Evolutionary conservation across 2,113 vertebrate genomes (phyloP), one percentile per base, ranked within the genome.

Genomic region (Osmerus eperlanus): DNA sequence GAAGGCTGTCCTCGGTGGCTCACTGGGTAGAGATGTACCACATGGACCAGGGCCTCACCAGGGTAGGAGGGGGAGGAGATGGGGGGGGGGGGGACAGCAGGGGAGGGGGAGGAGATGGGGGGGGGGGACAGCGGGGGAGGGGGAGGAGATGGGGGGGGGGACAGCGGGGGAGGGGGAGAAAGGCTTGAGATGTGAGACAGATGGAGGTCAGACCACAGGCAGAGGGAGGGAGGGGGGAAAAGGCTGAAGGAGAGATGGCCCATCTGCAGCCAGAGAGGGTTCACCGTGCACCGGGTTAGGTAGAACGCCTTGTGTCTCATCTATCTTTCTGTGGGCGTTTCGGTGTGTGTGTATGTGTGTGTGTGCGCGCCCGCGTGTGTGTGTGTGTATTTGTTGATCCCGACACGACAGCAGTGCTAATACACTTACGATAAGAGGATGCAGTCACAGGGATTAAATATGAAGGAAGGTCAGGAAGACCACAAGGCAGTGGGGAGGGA

Each of bases 381-480:
- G 65, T 19, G n/a, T 19, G 36, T 67, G 19, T 23, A n/a, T 67
- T 47, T 18, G 15, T 11, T 16, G 51, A 68, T 72, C 51, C 67
- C 25, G 54, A 61, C 58, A 72, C 67, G 55, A 23, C 61, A 55
- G 18, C 16, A n/a, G 52, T 47, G 28, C 59, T 58, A 68, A 58
- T 71, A 72, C 47, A 74, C 64, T 77, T 77, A 71, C 25, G 29
- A 58, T 65, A 74, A 68, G 75, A 73, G 64, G 41, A 65, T 65
- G 23, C 52, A 23, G 23, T 23, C 23, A 23, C 23, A 51, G 41
- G 70, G 58, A 72, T 71, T 67, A 73, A 41, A 28, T 18, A 12
- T 55, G 18, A 68, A 19, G 53, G 14, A 32, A 52, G 41, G 19
- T 15, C 54, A 12, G 29, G 18, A 18, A 19, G 14, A 16, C 1